A percentile compares a stretch with the other conserved stretches of the same genome.
Conservation (phyloP, 2,888 invertebrate genomes). For the Drosophila paracracens region DNA sequence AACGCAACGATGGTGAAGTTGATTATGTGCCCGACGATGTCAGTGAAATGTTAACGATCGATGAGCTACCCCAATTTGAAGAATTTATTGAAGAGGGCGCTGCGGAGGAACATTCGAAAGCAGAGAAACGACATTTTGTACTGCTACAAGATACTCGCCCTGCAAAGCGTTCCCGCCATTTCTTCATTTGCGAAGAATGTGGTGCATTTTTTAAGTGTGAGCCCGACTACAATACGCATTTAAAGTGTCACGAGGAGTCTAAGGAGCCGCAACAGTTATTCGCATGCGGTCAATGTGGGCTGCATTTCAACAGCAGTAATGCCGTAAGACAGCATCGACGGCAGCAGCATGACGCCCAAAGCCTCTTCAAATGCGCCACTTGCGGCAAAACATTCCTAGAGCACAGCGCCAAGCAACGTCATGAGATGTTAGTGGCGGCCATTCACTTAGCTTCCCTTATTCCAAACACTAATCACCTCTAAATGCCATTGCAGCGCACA, state of each 20-base stretch:
- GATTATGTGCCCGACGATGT: background rate
- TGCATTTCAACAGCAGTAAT: conserved; percentile 36
- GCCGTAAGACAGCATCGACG: conserved; percentile 37
- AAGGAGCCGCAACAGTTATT: conserved; percentile 39
- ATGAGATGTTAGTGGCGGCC: conserved; percentile 57
- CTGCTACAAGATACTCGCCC: conserved; percentile 30
- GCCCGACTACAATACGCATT: conserved; percentile 39
- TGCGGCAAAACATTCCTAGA: conserved; percentile 56
- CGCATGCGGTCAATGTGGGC: conserved; percentile 50
- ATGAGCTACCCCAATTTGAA: background rate
- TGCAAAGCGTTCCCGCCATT: conserved; percentile 53
- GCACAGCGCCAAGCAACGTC: conserved; percentile 48
- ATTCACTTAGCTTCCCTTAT: background rate
- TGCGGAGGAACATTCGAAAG: background rate
- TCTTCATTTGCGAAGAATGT: conserved; percentile 67
- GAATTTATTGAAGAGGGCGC: background rate
- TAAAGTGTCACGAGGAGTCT: conserved; percentile 25
- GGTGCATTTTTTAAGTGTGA: conserved; percentile 45
- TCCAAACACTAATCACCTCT: background rate
- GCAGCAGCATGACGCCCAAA: conserved; percentile 27
- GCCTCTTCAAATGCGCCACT: conserved; percentile 42
- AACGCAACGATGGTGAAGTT: background rate
- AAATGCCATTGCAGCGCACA: conserved; percentile 53
- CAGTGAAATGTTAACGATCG: background rate
- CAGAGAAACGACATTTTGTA: conserved; percentile 35